Base-by-base conservation (phyloP, 2,888 invertebrate genomes). In the Heliothis peltigera region DNA sequence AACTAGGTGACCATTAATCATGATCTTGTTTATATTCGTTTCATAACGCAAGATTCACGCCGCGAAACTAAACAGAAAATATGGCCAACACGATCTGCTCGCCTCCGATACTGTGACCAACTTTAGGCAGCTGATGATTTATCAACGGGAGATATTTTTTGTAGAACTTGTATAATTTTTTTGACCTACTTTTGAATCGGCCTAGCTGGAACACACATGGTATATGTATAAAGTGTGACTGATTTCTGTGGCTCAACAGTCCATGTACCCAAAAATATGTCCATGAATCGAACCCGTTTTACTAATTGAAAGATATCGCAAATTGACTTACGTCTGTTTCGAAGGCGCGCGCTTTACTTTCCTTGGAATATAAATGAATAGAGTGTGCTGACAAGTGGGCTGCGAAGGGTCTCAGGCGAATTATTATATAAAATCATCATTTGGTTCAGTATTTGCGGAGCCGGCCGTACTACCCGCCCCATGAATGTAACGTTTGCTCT, bases 391-490 rank as follows among this genome's bases (percentile, higher is more conserved):
- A 64, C 59, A 25, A 54, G 46, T 44, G 18, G 18, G 47, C 52
- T 53, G 63, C 67, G 42, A 61, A 54, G 56, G 64, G 58, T 64
- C 63, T 39, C 58, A 64, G 25, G 59, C 62, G 65, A 57, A 57
- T 75, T 71, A 69, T 78, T 68, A 70, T 78, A 75, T 77, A 71
- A 77, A 77, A 78, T 72, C 64, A 72, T 69, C 39, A 72, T 76
- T 76, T 67, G 68, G 47, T n/a, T n/a, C 57, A 65, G 66, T 76
- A 66, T 76, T 78, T 75, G 76, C 77, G 57, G 57, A 65, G 42
- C 10, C 28, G 55, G 61, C 59, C 53, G 55, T 65, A 60, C 47
- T 63, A 59, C 61, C 42, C 42, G 46, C 25, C 43, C 57, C 32
- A 74, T 69, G 69, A 72, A 72, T 72, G 62, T 61, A 61, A 61